Base-by-base conservation (phyloP, 2,113 vertebrate genomes). In the Nothoprocta perdicaria region DNA sequence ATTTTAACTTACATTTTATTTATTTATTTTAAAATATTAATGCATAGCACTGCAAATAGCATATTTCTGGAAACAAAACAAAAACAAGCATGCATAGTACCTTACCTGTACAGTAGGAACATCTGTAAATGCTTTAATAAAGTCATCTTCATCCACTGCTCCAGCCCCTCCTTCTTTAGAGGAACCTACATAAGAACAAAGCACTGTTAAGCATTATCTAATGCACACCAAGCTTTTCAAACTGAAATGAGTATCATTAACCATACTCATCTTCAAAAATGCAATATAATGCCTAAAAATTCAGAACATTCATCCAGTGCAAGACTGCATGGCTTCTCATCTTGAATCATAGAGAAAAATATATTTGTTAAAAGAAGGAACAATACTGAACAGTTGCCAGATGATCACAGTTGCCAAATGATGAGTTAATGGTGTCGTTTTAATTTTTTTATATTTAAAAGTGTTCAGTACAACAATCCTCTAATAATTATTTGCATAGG, bases 141-240 rank as follows among this genome's bases (percentile, higher is more conserved):
- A 99, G 96, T 99, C 99, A 73, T 99, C 99, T 87, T 99, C 99
- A 97, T 99, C 99, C 77, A 99, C 95, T 40, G 94, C 99, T 55
- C 99, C 98, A 2, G 98, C 98, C 89, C 98, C 98, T 90, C 98
- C 98, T 92, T 99, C 99, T 96, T 99, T 99, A 67, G 98, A 97
- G 69, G 96, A 96, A 89, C 98, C 99, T 99, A 94, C 24, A 95
- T 4, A 90, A 84, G 80, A 0, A 3, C 5, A 74, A 85, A 85
- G 43, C 14, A 80, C 3, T 45, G 5, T 45, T 88, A 12, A 86
- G 35, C 6, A 43, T 18, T 13, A 60, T 31, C 21, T 1, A 68
- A 75, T 1, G 19, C 14, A 46, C 1, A 2, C 17, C 3, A 71
- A n/a, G 19, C 6, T 40, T 63, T 86, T 55, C 63, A 38, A 86